Evolutionary conservation across 2,113 vertebrate species (phyloP), one percentile per base, ranked within the genome.

Genomic region (Eretmochelys imbricata): DNA sequence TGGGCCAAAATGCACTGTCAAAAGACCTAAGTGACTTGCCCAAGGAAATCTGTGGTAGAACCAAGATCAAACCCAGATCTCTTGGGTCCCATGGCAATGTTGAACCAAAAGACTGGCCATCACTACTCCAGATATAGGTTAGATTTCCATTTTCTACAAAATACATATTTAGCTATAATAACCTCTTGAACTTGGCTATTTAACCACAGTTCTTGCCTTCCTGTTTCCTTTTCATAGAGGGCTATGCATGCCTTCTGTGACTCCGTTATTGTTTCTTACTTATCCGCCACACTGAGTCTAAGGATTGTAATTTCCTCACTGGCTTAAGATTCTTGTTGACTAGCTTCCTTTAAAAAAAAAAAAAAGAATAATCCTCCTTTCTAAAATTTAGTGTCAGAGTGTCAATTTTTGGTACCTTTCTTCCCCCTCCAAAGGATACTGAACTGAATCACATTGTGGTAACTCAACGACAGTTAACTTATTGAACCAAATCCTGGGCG

Each of bases 241-340:
- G 86, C 92, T 62, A 1, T 76, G n/a, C 14, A 59, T 84, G 87
- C 62, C 89, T 90, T 88, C 78, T 85, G 88, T 84, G 90, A 80
- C 90, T 94, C 80, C 20, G 87, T 78, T 87, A 82, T 80, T 91
- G 55, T 19, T 51, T 87, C 91, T 91, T 92, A n/a, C 89, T 62
- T 55, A 94, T 93, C 95, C 95, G 96, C 93, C 42, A 0, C 14
- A 31, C 94, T 55, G 93, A 93, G 95, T 88, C 84, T 83, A 6
- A 94, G 87, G 95, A 42, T 94, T 85, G 19, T 79, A 42, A 57
- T 93, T 97, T 97, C 97, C 97, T 93, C 76, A 84, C 82, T 3
- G 88, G 57, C 38, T 88, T 69, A 76, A 49, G 90, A 93, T 94
- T 46, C 82, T 78, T 89, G 54, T 50, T 93, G 80, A 89, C 27